Evolutionary conservation across 2,113 vertebrate genomes (phyloP), one percentile per base, ranked within the genome.

Genomic region (Takifugu flavidus): DNA sequence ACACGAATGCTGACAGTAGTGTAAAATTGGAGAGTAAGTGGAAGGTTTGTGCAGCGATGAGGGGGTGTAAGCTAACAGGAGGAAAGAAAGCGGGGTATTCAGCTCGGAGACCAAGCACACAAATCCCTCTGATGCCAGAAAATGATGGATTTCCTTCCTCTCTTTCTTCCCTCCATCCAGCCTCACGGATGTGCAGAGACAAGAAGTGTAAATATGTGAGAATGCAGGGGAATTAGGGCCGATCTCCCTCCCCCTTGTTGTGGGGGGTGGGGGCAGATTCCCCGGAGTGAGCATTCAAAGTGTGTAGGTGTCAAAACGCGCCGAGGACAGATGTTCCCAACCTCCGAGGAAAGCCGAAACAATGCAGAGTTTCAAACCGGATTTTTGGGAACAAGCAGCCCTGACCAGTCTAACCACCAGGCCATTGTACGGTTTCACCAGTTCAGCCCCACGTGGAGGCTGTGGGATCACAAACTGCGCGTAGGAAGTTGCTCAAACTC

Each of bases 201-300:
- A 81, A 73, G 81, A 83, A 75, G 79, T 81, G 60, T 78, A 64
- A 68, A 58, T 65, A 64, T 69, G 58, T 69, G 51, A 70, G 67
- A 80, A 65, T 43, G 60, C 45, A 62, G 53, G 67, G 70, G 52
- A 71, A 75, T 77, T 72, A 77, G 70, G 69, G 52, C 53, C 77
- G 65, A 25, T 53, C 34, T 11, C 34, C 34, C 34, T 10, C 34
- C 4, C 63, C 59, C 62, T 20, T 57, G 15, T 49, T 29, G 62
- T 65, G 47, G 69, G 46, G 29, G 43, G 69, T 58, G 49, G 45
- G 56, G 44, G 61, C 56, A 45, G 25, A 50, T 49, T 77, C 62
- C 62, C 67, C 47, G 54, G 65, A 15, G 43, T 55, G 29, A 29
- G 43, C 13, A 20, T 14, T 25, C 42, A 49, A 25, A 49, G 53